phyloP scores from a whole-genome alignment of 2,888 invertebrate species.

The Trichopria drosophilae region DNA sequence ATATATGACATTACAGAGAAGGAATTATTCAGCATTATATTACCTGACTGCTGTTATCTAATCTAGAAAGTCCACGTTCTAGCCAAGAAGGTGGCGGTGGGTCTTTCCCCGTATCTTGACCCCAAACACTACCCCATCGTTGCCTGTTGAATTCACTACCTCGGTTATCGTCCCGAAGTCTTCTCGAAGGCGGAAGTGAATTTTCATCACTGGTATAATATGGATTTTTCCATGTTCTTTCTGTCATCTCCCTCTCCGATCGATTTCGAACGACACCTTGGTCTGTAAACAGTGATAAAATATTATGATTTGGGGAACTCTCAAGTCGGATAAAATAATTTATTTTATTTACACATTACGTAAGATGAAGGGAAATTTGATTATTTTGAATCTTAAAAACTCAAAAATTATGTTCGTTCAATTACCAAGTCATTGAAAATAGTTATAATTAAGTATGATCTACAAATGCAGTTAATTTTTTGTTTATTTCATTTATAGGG shows the following conservation, averaged over 20 bases:
- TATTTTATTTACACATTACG: no score
- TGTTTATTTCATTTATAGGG: no score
- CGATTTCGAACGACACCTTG: no score
- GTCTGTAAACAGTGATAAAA: no score
- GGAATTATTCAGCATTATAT: background rate
- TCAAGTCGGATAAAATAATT: no score
- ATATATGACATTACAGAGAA: conserved; percentile 3
- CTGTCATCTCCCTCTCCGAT: conserved; percentile 40
- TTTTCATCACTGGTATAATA: conserved; percentile 46
- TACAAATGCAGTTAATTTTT: no score
- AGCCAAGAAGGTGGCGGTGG: conserved; percentile 57
- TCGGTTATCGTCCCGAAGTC: conserved; percentile 36
- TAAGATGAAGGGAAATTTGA: no score
- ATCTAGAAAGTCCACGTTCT: conserved; percentile 52
- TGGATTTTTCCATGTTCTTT: conserved; percentile 51
- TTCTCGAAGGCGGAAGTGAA: conserved; percentile 48
- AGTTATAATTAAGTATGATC: no score
- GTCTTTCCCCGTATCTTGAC: conserved; percentile 44
- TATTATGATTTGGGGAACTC: no score
- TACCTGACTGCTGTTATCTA: conserved; percentile 53
- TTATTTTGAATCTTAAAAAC: no score
- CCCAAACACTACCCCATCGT: conserved; percentile 54
- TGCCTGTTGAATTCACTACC: conserved; percentile 52
- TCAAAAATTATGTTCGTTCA: no score
- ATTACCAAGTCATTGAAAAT: no score